Conservation (phyloP, 1,140 invertebrate genomes). For the Trypoxylus dichotomus region DNA sequence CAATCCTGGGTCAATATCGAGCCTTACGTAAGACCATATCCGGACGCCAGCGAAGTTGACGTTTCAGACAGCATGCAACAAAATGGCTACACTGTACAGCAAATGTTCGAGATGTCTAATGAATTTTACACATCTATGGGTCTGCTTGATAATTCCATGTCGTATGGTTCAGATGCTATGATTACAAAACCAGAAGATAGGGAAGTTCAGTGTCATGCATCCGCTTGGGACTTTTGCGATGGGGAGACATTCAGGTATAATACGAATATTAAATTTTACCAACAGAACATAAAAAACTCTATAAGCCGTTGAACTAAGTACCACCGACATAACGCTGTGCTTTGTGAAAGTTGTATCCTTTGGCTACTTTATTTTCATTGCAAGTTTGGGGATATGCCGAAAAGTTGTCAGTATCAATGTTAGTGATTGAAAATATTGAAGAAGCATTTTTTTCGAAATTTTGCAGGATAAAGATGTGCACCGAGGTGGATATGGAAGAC, state of each 20-base stretch:
- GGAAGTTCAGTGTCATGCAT: slow-evolving; percentile 73
- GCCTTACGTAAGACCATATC: slow-evolving; percentile 72
- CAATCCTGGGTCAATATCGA: slow-evolving; percentile 83
- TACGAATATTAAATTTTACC: not conserved
- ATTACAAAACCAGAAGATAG: slow-evolving; percentile 66
- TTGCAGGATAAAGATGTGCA: slow-evolving; percentile 79
- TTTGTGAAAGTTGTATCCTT: too few species aligned
- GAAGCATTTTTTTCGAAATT: not conserved
- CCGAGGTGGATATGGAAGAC: slow-evolving; percentile 65
- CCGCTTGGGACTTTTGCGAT: slow-evolving; percentile 80
- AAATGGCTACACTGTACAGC: slow-evolving; percentile 56
- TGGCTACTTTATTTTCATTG: too few species aligned
- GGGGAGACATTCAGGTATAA: slow-evolving; percentile 63
- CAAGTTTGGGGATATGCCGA: too few species aligned
- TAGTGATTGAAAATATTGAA: too few species aligned
- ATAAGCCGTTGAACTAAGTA: too few species aligned
- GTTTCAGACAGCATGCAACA: slow-evolving; percentile 69
- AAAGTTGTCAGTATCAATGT: too few species aligned
- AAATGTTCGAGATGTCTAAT: slow-evolving; percentile 56
- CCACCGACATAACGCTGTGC: too few species aligned
- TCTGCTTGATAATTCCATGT: slow-evolving; percentile 51
- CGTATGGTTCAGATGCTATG: slow-evolving; percentile 49
- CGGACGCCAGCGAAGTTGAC: slow-evolving; percentile 71
- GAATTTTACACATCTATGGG: slow-evolving; percentile 59
- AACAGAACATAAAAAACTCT: too few species aligned